These are phyloP conservation scores for Silurus aristotelis DNA, from an alignment of 2,797 vertebrate genomes.

Conservation along the genomic window DNA sequence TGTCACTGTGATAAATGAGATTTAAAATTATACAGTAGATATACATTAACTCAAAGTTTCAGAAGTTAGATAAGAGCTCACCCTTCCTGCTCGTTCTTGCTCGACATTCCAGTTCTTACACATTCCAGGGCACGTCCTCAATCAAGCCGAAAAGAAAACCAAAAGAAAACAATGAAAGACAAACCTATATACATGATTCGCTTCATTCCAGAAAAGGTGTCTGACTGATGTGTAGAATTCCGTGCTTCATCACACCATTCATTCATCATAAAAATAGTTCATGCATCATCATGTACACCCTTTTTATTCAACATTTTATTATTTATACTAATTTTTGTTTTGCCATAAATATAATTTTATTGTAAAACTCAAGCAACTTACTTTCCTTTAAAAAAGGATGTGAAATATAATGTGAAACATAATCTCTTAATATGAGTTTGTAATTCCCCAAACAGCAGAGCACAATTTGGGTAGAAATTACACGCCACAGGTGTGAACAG, in stretches of 20 bases:
- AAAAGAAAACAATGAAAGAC: not conserved
- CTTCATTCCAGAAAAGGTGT: not conserved
- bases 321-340: not conserved
- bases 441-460: not conserved
- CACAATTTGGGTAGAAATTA: not conserved
- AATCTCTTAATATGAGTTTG: not conserved
- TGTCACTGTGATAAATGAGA: not conserved
- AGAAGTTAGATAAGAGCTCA: not conserved
- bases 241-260: not conserved
- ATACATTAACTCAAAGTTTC: not conserved
- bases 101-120: slow-evolving; percentile 20
- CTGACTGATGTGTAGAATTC: not conserved
- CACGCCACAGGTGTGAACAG: not conserved
- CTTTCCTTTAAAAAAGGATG: not conserved
- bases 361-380: not conserved
- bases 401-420: not conserved
- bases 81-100: not conserved
- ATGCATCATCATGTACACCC: not conserved
- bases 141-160: not conserved
- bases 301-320: not conserved
- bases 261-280: not conserved
- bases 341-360: not conserved
- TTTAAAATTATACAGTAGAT: not conserved
- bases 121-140: not conserved
- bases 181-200: not conserved